Conservation (phyloP, 1,140 invertebrate genomes). For the Neotoxoptera formosana region DNA sequence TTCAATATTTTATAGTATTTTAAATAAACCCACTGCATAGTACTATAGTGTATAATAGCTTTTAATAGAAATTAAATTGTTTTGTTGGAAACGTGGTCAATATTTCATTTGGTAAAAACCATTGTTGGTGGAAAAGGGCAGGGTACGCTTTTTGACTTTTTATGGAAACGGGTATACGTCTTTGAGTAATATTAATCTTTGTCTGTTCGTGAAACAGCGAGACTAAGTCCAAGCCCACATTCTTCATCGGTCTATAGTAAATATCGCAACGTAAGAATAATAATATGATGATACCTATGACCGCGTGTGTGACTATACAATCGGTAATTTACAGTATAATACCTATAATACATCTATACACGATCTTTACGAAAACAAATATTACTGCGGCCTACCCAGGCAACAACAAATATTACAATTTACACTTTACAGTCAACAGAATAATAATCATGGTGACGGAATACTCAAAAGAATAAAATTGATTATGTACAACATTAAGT, state of each 20-base stretch:
- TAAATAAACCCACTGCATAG: too few species aligned
- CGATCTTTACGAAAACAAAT: not conserved
- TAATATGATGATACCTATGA: not conserved
- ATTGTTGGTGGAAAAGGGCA: too few species aligned
- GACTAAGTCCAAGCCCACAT: not conserved
- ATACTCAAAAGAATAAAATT: not conserved
- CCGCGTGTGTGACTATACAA: not conserved
- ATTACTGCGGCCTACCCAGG: not conserved
- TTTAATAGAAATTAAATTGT: too few species aligned
- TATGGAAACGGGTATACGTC: too few species aligned
- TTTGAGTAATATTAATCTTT: too few species aligned
- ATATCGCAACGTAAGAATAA: not conserved
- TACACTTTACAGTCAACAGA: not conserved
- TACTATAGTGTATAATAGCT: too few species aligned
- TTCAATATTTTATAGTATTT: too few species aligned
- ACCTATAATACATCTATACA: not conserved
- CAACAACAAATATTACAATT: not conserved
- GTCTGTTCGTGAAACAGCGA: not conserved
- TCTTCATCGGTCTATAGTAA: not conserved
- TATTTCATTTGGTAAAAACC: too few species aligned
- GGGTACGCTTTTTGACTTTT: too few species aligned
- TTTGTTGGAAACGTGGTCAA: too few species aligned
- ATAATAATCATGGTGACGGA: not conserved
- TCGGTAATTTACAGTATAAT: not conserved
- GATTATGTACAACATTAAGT: not conserved